Evolutionary conservation across 1,140 invertebrate genomes (phyloP).

Genomic region (Drosophila takahashii): DNA sequence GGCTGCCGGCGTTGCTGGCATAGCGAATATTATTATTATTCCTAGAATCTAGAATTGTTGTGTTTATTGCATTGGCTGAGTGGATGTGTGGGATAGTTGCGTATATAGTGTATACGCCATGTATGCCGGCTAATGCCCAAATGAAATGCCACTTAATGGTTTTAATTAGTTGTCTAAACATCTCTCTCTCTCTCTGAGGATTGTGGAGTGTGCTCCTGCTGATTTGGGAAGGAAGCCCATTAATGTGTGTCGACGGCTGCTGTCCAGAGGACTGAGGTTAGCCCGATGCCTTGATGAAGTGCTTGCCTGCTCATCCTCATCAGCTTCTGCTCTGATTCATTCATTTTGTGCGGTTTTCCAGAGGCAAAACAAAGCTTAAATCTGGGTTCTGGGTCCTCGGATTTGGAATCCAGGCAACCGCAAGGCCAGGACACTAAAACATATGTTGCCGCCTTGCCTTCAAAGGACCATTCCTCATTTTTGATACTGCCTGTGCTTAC

Average conservation of each 20-base stretch:
- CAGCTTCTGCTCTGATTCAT: constrained; percentile 11
- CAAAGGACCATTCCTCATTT: constrained; percentile 10
- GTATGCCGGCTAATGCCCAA: constrained; percentile 33
- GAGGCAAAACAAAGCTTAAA: constrained; percentile 20
- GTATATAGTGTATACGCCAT: constrained; percentile 20
- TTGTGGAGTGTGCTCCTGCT: neutral
- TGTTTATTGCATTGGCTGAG: constrained; percentile 19
- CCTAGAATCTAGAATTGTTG: constrained; percentile 46
- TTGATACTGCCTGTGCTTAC: constrained; percentile 15
- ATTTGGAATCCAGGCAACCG: constrained; percentile 18
- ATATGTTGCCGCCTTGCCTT: constrained; percentile 37
- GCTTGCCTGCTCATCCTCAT: constrained; percentile 12
- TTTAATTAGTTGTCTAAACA: constrained; percentile 53
- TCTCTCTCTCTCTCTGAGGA: neutral
- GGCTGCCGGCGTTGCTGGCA: neutral
- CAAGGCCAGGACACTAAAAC: constrained; percentile 57
- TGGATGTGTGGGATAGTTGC: neutral
- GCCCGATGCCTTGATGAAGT: constrained; percentile 34
- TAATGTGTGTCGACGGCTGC: neutral
- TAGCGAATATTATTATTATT: constrained; percentile 30
- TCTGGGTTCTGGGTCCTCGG: neutral
- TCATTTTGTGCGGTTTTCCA: constrained; percentile 45
- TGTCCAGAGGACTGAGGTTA: constrained; percentile 22
- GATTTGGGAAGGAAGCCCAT: neutral
- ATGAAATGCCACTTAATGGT: constrained; percentile 37